These are phyloP conservation scores for Timandra comae DNA, from an alignment of 2,888 invertebrate species.

Conservation along the genomic window DNA sequence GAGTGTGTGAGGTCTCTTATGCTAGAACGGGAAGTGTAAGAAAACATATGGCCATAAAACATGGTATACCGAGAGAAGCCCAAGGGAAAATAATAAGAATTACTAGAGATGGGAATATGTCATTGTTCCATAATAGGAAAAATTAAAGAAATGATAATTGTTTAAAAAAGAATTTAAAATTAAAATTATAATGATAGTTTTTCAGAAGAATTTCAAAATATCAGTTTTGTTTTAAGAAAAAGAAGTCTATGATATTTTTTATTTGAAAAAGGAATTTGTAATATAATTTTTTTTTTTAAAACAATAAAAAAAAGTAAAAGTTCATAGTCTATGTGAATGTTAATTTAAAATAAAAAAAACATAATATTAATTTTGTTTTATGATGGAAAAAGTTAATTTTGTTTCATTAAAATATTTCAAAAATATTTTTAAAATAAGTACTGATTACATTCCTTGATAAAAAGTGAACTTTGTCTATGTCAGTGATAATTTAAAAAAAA, in stretches of 20 bases:
- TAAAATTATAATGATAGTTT: neutral
- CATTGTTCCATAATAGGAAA: too few species aligned
- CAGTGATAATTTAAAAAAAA: too few species aligned
- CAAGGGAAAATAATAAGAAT: slow-evolving; percentile 53
- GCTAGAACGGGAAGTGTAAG: slow-evolving; percentile 51
- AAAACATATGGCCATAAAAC: slow-evolving; percentile 50
- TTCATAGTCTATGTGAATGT: too few species aligned
- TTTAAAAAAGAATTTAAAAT: neutral
- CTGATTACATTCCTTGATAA: too few species aligned
- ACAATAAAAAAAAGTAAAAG: too few species aligned
- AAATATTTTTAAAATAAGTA: too few species aligned
- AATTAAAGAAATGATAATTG: neutral
- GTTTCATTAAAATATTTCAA: too few species aligned
- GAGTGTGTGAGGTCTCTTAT: slow-evolving; percentile 50
- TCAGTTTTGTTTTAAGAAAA: neutral
- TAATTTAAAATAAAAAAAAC: too few species aligned
- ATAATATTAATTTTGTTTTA: too few species aligned
- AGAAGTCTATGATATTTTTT: neutral
- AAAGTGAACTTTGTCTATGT: too few species aligned
- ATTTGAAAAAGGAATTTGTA: neutral
- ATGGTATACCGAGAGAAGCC: slow-evolving; percentile 53
- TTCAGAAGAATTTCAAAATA: neutral
- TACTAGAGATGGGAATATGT: slow-evolving; percentile 14
- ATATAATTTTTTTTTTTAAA: neutral
- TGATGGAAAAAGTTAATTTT: too few species aligned